These are phyloP conservation scores for Lasioglossum oenotherae DNA, from an alignment of 2,888 invertebrate genomes.

Conservation along the genomic window DNA sequence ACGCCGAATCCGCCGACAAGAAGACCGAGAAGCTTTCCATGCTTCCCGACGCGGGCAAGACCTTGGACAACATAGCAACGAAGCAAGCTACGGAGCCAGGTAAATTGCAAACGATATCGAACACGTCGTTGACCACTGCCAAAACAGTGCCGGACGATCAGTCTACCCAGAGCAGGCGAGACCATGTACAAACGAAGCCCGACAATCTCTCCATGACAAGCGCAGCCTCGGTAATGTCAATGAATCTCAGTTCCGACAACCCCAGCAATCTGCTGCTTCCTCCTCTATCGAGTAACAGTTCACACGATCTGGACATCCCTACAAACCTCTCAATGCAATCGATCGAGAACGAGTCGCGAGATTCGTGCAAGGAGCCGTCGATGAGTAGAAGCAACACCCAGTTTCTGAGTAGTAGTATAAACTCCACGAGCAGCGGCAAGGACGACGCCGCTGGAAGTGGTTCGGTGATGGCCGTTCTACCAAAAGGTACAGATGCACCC, in stretches of 20 bases:
- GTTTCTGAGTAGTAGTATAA: conserved; percentile 74
- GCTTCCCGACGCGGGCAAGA: conserved; percentile 67
- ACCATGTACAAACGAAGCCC: conserved; percentile 73
- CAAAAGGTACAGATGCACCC: conserved; percentile 64
- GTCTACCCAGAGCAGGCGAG: conserved; percentile 65
- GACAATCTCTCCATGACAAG: conserved; percentile 73
- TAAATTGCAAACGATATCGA: conserved; percentile 62
- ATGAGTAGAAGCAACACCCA: conserved; percentile 70
- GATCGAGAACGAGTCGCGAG: conserved; percentile 71
- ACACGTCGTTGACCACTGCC: conserved; percentile 44
- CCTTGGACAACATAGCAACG: conserved; percentile 67
- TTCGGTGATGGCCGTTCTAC: conserved; percentile 57
- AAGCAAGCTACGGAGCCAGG: conserved; percentile 61
- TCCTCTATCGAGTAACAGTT: conserved; percentile 45
- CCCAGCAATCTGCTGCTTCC: conserved; percentile 67
- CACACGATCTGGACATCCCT: conserved; percentile 78
- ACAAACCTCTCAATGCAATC: conserved; percentile 81
- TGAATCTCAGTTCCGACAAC: conserved; percentile 62
- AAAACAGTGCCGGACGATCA: conserved; percentile 66
- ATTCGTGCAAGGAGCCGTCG: conserved; percentile 73
- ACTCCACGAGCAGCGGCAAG: conserved; percentile 71
- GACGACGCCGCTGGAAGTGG: conserved; percentile 70
- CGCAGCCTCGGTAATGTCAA: conserved; percentile 59
- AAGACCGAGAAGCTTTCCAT: conserved; percentile 65
- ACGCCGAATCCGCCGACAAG: conserved; percentile 75